Conservation (phyloP, 2,888 invertebrate species). For the Flexamia atlantica region DNA sequence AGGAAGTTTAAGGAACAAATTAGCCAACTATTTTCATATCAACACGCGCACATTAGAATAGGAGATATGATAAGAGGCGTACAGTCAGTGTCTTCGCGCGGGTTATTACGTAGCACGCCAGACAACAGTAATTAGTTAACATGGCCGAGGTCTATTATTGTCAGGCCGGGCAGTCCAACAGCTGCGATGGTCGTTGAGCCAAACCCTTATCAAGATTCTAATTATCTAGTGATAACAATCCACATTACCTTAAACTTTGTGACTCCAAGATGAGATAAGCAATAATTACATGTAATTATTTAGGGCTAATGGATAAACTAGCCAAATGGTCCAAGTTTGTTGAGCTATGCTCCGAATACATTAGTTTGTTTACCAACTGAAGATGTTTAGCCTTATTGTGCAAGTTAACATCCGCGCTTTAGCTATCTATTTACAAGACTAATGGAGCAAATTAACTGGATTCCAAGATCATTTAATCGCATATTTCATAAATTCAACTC, state of each 20-base stretch:
- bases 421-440: too few relatives aligned
- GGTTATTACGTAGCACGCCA: neutral
- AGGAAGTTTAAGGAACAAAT: neutral
- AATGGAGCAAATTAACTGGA: too few relatives aligned
- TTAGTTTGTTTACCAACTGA: constrained; percentile 38
- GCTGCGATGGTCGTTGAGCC: constrained; percentile 61
- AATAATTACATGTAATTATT: constrained; percentile 60
- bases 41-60: neutral
- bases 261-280: constrained; percentile 58
- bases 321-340: constrained; percentile 51
- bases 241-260: constrained; percentile 62
- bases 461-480: too few relatives aligned
- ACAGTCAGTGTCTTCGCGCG: constrained; percentile 7
- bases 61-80: constrained; percentile 25
- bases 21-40: constrained; percentile 6
- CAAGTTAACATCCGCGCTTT: too few relatives aligned
- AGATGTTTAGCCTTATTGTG: neutral
- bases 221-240: constrained; percentile 62
- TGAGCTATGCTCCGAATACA: constrained; percentile 34
- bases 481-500: too few relatives aligned
- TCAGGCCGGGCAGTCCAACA: constrained; percentile 34
- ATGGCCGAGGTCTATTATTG: constrained; percentile 18
- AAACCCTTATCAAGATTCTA: constrained; percentile 59
- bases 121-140: constrained; percentile 44
- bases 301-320: constrained; percentile 59